phyloP scores from a whole-genome alignment of 2,888 invertebrate species.

The Pheosia gnoma region DNA sequence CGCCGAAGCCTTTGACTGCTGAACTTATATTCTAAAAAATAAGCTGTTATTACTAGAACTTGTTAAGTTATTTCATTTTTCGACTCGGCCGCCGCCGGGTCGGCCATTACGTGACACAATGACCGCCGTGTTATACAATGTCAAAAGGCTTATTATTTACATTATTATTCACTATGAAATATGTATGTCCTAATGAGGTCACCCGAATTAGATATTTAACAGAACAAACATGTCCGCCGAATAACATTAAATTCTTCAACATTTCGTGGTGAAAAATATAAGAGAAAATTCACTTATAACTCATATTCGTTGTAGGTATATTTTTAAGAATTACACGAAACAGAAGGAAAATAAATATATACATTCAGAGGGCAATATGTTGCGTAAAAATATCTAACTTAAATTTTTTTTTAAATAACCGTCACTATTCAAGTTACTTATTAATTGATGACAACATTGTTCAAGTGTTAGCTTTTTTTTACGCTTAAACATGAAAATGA shows the following conservation, averaged over 20 bases:
- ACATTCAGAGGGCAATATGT: background rate
- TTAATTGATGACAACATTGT: too few relatives aligned
- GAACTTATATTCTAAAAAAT: slow-evolving; percentile 11
- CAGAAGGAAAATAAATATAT: slow-evolving; percentile 1
- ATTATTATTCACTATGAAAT: slow-evolving; percentile 33
- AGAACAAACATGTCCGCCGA: slow-evolving; percentile 19
- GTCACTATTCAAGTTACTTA: too few relatives aligned
- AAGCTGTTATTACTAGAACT: slow-evolving; percentile 13
- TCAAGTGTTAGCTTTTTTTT: too few relatives aligned
- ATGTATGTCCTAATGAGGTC: slow-evolving; percentile 39
- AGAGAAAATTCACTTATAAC: slow-evolving; percentile 24
- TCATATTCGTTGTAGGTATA: slow-evolving; percentile 27
- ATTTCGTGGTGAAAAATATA: slow-evolving; percentile 21
- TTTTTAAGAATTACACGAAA: slow-evolving; percentile 21
- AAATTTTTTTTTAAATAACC: too few relatives aligned
- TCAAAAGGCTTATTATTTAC: slow-evolving; percentile 39
- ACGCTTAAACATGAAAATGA: too few relatives aligned
- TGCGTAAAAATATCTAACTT: slow-evolving; percentile 13
- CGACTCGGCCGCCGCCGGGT: slow-evolving; percentile 8
- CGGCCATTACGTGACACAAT: slow-evolving; percentile 13
- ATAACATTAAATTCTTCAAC: slow-evolving; percentile 26
- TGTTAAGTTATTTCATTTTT: slow-evolving; percentile 17
- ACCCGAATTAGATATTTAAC: slow-evolving; percentile 23
- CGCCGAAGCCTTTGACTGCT: background rate
- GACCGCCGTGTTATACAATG: slow-evolving; percentile 28